Percentiles rank a stretch among this genome's conserved stretches.
Evolutionary conservation across 2,113 vertebrate species (phyloP).

Genomic region (Callithrix jacchus): DNA sequence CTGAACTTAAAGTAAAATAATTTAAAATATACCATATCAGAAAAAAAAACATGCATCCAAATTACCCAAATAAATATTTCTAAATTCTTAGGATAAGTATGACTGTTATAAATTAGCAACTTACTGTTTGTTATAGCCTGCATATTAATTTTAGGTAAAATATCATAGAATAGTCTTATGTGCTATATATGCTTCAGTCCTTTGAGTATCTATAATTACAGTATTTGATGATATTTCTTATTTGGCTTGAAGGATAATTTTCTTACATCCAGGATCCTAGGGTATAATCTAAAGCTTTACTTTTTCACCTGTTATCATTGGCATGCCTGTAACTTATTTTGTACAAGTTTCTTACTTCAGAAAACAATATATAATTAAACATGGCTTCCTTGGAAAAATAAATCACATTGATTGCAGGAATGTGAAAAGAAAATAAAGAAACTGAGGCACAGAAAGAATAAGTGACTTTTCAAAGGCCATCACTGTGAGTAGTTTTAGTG

Average conservation of each 20-base stretch:
- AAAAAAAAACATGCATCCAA: neutral
- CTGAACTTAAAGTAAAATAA: too few relatives aligned
- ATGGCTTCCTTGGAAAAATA: neutral
- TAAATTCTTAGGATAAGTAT: neutral
- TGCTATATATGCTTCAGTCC: neutral
- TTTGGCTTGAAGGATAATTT: constrained; percentile 33
- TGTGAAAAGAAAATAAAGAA: too few relatives aligned
- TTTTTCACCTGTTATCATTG: neutral
- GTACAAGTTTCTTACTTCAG: constrained; percentile 7
- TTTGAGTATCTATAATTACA: neutral
- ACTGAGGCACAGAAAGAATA: neutral
- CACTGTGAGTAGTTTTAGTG: neutral
- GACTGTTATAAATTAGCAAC: neutral
- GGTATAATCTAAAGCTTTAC: neutral
- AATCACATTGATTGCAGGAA: neutral
- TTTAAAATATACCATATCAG: too few relatives aligned
- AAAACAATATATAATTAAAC: neutral
- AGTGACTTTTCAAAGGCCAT: neutral
- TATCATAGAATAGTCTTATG: neutral
- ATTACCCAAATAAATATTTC: constrained; percentile 1
- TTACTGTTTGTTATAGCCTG: neutral
- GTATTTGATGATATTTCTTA: neutral
- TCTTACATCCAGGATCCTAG: neutral
- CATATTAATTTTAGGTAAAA: constrained; percentile 37
- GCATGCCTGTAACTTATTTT: constrained; percentile 11